phyloP scores from a whole-genome alignment of 1,140 invertebrate genomes.

The Asbolus verrucosus region DNA sequence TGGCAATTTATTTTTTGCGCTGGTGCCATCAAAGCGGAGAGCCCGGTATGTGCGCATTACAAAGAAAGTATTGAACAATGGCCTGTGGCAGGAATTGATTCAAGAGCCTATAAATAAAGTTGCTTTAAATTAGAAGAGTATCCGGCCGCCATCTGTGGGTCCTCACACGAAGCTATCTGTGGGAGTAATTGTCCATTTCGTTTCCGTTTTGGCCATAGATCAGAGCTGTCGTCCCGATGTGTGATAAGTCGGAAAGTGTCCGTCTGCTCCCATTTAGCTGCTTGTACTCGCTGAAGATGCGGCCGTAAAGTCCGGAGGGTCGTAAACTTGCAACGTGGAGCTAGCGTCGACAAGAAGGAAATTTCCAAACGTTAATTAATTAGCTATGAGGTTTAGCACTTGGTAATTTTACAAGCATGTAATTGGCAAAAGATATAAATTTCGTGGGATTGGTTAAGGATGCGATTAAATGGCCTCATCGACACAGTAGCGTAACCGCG shows the following conservation, averaged over 20 bases:
- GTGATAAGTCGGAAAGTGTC: constrained; percentile 15
- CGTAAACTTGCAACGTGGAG: constrained; percentile 41
- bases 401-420: constrained; percentile 15
- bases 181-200: not conserved
- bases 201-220: not conserved
- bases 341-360: not conserved
- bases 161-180: not conserved
- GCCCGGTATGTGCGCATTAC: too few relatives aligned
- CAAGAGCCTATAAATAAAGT: constrained; percentile 26
- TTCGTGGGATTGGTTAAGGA: not conserved
- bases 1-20: too few relatives aligned
- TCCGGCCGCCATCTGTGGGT: constrained; percentile 24
- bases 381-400: constrained; percentile 7
- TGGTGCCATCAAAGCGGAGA: too few relatives aligned
- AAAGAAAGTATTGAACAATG: constrained; percentile 22
- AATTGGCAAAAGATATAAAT: constrained; percentile 18
- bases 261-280: not conserved
- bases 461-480: constrained; percentile 1
- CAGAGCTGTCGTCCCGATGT: not conserved
- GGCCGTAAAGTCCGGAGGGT: constrained; percentile 35
- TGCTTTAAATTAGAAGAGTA: constrained; percentile 27
- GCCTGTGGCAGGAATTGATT: constrained; percentile 8
- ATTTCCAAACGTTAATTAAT: constrained; percentile 25
- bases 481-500: constrained; percentile 11
- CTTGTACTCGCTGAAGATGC: constrained; percentile 1